phyloP scores from a whole-genome alignment of 2,113 vertebrate genomes.

The Corydoras maculifer region DNA sequence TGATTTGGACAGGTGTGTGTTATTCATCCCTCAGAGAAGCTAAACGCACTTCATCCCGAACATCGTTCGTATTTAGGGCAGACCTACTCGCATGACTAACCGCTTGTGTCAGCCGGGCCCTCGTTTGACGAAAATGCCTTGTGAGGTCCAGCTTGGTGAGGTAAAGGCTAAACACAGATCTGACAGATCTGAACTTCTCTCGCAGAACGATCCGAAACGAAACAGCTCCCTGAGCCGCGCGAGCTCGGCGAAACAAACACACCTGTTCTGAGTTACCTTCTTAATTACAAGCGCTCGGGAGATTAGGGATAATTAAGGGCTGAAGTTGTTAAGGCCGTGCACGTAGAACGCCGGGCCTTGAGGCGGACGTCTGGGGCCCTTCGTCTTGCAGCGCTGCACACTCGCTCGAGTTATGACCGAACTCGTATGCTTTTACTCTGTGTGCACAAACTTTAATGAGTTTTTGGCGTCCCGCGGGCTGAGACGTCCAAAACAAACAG shows the following conservation, averaged over 20 bases:
- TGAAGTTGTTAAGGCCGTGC: neutral
- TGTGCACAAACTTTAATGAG: constrained; percentile 45
- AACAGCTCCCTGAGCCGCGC: neutral
- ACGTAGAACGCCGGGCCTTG: neutral
- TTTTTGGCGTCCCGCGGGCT: constrained; percentile 46
- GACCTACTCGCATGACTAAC: constrained; percentile 19
- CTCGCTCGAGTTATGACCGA: neutral
- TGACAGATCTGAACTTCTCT: constrained; percentile 24
- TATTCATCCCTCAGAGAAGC: neutral
- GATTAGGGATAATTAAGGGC: neutral
- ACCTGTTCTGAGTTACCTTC: neutral
- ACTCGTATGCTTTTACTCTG: constrained; percentile 3
- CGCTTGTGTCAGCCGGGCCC: constrained; percentile 23
- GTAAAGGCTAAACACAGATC: constrained; percentile 21
- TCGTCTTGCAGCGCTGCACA: neutral
- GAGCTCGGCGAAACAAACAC: neutral
- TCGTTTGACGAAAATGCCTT: constrained; percentile 26
- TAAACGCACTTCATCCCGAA: neutral
- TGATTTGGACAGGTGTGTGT: neutral
- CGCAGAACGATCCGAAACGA: neutral
- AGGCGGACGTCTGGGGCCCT: neutral
- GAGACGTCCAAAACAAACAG: constrained; percentile 39
- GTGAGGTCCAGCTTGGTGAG: constrained; percentile 15
- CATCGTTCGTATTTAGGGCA: neutral
- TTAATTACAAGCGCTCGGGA: neutral